Percentiles rank a stretch among this genome's conserved stretches.
Evolutionary conservation across 2,797 vertebrate species (phyloP).

Genomic region (Typhlichthys subterraneus): DNA sequence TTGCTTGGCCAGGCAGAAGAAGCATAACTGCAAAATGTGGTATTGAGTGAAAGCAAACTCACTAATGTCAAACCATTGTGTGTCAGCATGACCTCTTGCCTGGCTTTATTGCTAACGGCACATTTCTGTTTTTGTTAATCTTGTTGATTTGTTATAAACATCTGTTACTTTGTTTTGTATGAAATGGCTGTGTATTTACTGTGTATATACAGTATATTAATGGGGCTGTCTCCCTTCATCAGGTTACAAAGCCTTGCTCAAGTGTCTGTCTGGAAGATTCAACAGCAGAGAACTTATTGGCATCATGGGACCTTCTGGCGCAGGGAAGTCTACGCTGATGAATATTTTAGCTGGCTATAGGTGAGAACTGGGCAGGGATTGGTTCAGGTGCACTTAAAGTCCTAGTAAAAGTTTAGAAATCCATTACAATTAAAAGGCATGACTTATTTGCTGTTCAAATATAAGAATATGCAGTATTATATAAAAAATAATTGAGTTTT

Average conservation of each 20-base stretch:
- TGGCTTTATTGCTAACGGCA: too few relatives aligned
- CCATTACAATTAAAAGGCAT: too few relatives aligned
- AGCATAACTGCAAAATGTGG: not conserved
- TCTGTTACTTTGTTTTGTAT: not conserved
- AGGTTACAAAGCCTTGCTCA: slow-evolving; percentile 98
- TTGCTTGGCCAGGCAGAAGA: not conserved
- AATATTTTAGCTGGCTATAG: slow-evolving; percentile 98
- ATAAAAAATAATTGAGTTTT: too few relatives aligned
- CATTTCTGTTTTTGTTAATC: too few relatives aligned
- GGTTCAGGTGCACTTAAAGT: too few relatives aligned
- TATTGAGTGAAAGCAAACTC: not conserved
- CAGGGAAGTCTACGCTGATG: slow-evolving; percentile 97
- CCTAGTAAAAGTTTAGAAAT: too few relatives aligned
- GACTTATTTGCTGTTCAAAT: too few relatives aligned
- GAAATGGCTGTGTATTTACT: not conserved
- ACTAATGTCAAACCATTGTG: slow-evolving; percentile 2
- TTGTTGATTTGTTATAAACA: too few relatives aligned
- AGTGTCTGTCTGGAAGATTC: slow-evolving; percentile 96
- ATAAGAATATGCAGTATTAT: too few relatives aligned
- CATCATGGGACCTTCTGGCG: slow-evolving; percentile 97
- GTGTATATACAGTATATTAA: not conserved
- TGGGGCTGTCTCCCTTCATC: slow-evolving; percentile 16
- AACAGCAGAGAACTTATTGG: slow-evolving; percentile 93
- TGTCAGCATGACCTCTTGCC: not conserved
- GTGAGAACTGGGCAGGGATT: slow-evolving; percentile 69